Base-by-base conservation (phyloP, 92 coral and sea anemone species). In the Scolanthus callimorphus region DNA sequence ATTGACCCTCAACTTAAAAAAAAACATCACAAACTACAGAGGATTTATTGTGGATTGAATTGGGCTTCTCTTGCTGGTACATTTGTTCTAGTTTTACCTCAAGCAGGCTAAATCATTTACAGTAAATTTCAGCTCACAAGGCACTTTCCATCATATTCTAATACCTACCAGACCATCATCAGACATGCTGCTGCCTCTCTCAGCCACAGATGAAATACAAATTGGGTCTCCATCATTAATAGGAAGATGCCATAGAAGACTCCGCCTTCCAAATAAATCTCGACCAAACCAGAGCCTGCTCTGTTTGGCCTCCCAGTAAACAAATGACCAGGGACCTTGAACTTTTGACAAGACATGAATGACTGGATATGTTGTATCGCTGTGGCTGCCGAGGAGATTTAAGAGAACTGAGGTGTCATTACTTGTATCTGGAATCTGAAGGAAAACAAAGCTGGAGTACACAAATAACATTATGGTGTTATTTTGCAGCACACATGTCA, bases 191-290 rank as follows among this genome's bases (percentile, higher is more conserved):
- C n/a, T n/a, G n/a, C n/a, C 4, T 46, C 67, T 63, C 46, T 61
- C 39, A 25, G 96, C 85, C 57, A 88, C 96, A 47, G 99, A 94
- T 4, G 84, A 60, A 39, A 94, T 47, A 13, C 80, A 71, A 0
- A 94, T 65, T n/a, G 79, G 43, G 51, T 77, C 96, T 39, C 63
- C 56, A 20, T 82, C 44, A 47, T 58, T 65, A 12, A 82, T 58
- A 22, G 99, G 99, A 23, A 74, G 74, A 63, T 94, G 99, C 99
- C 99, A 94, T 1, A 94, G 59, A 20, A 94, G 63, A 60, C 99
- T 94, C 1, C 99, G 78, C 1, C 99, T 90, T 22, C 99, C 99
- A 84, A 94, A 94, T 47, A 74, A 94, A 69, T 94, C 99, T 56
- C 99, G 53, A 3, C 99, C 99, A 81, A 94, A 94, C 99, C 99